Evolutionary conservation across 2,888 invertebrate genomes (phyloP), one percentile per base, ranked within the genome.

Genomic region (Ennomos erosarius): DNA sequence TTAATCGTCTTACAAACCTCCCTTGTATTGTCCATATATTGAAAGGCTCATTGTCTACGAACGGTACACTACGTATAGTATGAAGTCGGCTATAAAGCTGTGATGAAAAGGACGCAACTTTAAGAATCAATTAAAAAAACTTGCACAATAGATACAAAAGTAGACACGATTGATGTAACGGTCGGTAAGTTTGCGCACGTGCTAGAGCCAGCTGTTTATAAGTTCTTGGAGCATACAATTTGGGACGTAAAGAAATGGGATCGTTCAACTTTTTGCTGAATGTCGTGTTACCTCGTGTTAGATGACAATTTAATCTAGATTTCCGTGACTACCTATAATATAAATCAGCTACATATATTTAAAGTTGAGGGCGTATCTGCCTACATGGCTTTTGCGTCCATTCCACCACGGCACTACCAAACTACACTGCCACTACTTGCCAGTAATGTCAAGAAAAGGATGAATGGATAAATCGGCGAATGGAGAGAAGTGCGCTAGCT

Each of bases 151-250:
- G 78, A 76, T 76, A 79, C 75, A 76, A 82, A 84, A 81, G 84
- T 81, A 85, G 87, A 85, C 79, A 87, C 88, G 90, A 91, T 88
- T 85, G 84, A 90, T 90, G 89, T 90, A 87, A 87, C 89, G 90
- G 87, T 35, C 71, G 73, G 81, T 72, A 82, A 86, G 81, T 84
- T 85, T 75, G 83, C 87, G 90, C 92, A 91, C 91, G 91, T 92
- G 91, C 87, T 84, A 55, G 59, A 70, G 80, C 83, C 90, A 85
- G 91, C 82, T 91, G 90, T 9, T 33, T 8, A n/a, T n/a, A n/a
- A 33, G n/a, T 43, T 62, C 57, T 55, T 65, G 39, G 36, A 40
- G 43, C 49, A 68, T 71, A 70, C 74, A 74, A 75, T 67, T 11
- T 36, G 54, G 53, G n/a, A 57, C 35, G 36, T 33, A 42, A 44